Evolutionary conservation across 2,113 vertebrate species (phyloP).

Genomic region (Raja brachyura): DNA sequence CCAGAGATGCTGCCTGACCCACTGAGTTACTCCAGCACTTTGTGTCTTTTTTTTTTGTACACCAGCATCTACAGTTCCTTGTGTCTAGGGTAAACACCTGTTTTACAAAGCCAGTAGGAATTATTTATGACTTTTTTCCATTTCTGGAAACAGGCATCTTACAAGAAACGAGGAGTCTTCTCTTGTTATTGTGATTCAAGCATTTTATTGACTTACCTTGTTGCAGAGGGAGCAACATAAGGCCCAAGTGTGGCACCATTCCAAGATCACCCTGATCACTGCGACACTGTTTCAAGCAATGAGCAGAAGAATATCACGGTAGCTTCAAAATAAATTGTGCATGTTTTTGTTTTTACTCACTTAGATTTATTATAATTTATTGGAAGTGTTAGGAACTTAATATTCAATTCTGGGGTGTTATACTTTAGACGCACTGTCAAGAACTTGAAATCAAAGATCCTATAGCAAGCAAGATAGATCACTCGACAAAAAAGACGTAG

Average conservation of each 20-base stretch:
- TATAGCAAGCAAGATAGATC: too few species aligned
- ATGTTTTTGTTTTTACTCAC: background rate
- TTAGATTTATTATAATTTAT: too few species aligned
- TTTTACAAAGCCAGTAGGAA: background rate
- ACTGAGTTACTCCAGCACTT: too few species aligned
- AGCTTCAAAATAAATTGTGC: background rate
- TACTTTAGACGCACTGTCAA: background rate
- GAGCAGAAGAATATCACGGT: background rate
- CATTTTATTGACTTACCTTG: background rate
- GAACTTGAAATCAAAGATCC: background rate
- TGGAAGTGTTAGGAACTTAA: background rate
- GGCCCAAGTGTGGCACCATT: background rate
- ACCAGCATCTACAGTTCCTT: too few species aligned
- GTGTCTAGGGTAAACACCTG: too few species aligned
- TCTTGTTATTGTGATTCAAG: background rate
- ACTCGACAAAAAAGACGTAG: too few species aligned
- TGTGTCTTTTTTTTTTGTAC: too few species aligned
- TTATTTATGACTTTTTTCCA: constrained; percentile 4
- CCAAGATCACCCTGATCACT: background rate
- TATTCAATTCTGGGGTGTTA: background rate
- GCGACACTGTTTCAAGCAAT: background rate
- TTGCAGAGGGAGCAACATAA: background rate
- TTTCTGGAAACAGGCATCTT: background rate
- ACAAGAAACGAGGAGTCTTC: background rate
- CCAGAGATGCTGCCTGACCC: too few species aligned